Conservation (phyloP, 2,113 vertebrate genomes). For the Podocnemis expansa region DNA sequence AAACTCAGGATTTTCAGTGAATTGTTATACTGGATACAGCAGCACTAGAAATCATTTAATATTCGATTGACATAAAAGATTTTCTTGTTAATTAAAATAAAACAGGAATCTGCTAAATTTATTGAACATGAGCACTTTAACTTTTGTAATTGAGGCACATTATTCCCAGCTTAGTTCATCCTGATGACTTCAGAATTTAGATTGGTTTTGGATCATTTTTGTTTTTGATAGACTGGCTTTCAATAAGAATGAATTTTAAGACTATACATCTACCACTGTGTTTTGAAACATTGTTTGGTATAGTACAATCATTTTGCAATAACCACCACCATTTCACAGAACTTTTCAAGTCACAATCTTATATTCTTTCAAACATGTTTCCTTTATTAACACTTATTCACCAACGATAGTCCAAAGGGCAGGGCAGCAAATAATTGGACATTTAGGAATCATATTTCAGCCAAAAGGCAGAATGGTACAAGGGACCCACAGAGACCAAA, state of each 20-base stretch:
- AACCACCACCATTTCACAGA: not conserved
- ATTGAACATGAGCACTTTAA: not conserved
- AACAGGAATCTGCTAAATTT: slow-evolving; percentile 4
- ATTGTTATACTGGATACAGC: slow-evolving; percentile 57
- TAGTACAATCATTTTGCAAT: not conserved
- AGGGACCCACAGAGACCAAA: not conserved
- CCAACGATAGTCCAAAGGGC: not conserved
- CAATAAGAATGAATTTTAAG: not conserved
- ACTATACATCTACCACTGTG: not conserved
- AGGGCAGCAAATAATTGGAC: not conserved
- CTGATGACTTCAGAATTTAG: not conserved
- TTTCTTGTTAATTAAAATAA: not conserved
- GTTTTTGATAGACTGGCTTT: not conserved
- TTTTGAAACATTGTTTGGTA: not conserved
- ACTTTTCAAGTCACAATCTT: not conserved
- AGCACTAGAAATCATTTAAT: slow-evolving; percentile 36
- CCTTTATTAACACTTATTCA: not conserved
- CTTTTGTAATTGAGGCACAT: slow-evolving; percentile 2
- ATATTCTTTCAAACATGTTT: not conserved
- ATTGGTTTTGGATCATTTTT: not conserved
- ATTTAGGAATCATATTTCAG: not conserved
- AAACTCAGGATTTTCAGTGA: slow-evolving; percentile 42
- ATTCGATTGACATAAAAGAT: slow-evolving; percentile 11
- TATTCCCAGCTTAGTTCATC: not conserved
- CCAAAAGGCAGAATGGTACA: not conserved